A percentile compares a stretch with the other conserved stretches of the same genome.
Conservation (phyloP, 2,113 vertebrate genomes). For the Ceuthmochares aereus region DNA sequence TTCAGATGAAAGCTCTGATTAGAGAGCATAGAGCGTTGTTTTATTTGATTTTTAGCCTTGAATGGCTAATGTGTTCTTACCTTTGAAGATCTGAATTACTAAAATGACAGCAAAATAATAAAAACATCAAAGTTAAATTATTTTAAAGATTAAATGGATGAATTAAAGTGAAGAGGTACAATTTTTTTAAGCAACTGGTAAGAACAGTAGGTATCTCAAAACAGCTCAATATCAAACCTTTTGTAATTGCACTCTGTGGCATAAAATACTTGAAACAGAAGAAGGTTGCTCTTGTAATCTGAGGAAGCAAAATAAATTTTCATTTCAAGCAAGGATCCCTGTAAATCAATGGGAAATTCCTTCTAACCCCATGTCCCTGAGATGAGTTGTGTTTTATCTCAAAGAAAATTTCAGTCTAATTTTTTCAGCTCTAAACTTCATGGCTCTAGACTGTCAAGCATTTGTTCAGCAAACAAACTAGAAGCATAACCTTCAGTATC, state of each 20-base stretch:
- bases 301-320: not conserved
- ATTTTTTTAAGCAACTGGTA: not conserved
- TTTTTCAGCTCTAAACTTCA: not conserved
- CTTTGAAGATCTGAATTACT: conserved; percentile 51
- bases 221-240: not conserved
- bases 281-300: not conserved
- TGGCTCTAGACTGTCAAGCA: not conserved
- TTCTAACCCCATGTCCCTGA: not conserved
- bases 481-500: not conserved
- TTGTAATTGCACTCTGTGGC: not conserved
- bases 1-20: conserved; percentile 45
- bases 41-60: conserved; percentile 39
- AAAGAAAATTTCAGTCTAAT: not conserved
- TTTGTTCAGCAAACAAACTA: not conserved
- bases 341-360: not conserved
- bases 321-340: not conserved
- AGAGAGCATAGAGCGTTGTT: not conserved
- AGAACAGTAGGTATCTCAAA: not conserved
- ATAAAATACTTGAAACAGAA: not conserved
- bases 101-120: conserved; percentile 44
- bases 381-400: not conserved
- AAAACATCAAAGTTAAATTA: conserved; percentile 36
- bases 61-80: conserved; percentile 40
- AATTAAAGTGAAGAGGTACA: not conserved
- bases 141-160: conserved; percentile 34